A percentile compares a stretch with the other conserved stretches of the same genome.
Evolutionary conservation across 1,140 invertebrate species (phyloP).

Genomic region (Zaprionus camerounensis): DNA sequence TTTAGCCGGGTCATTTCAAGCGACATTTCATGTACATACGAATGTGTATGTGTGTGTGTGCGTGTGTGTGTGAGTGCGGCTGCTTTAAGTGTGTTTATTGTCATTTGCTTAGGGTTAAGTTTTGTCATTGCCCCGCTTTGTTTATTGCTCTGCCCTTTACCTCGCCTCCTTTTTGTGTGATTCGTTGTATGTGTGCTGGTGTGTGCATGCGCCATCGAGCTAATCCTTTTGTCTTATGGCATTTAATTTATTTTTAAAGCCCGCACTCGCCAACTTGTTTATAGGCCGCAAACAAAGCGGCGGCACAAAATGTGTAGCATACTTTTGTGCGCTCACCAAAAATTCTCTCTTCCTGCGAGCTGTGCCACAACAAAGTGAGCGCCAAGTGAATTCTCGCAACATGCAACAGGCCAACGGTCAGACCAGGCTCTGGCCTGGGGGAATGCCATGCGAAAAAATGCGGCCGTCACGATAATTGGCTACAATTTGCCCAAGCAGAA

Average conservation of each 20-base stretch:
- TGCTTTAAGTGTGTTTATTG: conserved; percentile 80
- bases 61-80: conserved; percentile 31
- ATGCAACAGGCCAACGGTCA: conserved; percentile 65
- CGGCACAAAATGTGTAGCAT: conserved; percentile 44
- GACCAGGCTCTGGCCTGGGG: conserved; percentile 9
- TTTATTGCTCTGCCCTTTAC: conserved; percentile 55
- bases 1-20: conserved; percentile 75
- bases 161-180: background rate
- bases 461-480: conserved; percentile 66
- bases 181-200: conserved; percentile 4
- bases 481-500: conserved; percentile 29
- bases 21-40: conserved; percentile 28
- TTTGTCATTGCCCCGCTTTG: conserved; percentile 77
- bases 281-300: conserved; percentile 61
- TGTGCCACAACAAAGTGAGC: background rate
- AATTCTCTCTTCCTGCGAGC: background rate
- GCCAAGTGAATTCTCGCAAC: conserved; percentile 9
- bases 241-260: conserved; percentile 83
- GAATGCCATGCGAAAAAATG: conserved; percentile 22
- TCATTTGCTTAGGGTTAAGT: conserved; percentile 78
- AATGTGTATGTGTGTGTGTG: conserved; percentile 13
- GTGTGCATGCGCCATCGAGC: conserved; percentile 49
- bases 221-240: conserved; percentile 82
- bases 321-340: conserved; percentile 39
- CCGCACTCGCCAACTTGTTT: conserved; percentile 55